Evolutionary conservation across 2,888 invertebrate genomes (phyloP).

Genomic region (Invenusta paracnida): DNA sequence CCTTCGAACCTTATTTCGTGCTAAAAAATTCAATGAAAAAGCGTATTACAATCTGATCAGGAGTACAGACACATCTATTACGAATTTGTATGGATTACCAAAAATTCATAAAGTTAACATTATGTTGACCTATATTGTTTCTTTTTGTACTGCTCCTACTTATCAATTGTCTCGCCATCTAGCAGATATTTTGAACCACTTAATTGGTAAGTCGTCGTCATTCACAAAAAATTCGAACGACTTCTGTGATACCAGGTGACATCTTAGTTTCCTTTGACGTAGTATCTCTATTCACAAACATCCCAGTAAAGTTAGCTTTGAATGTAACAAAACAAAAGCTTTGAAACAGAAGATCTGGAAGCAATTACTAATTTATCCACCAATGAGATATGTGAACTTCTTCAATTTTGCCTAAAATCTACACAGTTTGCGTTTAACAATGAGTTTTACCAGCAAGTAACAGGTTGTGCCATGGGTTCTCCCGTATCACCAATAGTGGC

Average conservation of each 20-base stretch:
- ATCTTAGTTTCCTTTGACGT: neutral
- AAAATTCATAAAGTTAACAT: neutral
- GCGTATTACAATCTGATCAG: neutral
- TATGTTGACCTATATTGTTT: neutral
- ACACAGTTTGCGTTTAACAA: neutral
- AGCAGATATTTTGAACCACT: neutral
- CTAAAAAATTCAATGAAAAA: slow-evolving; percentile 17
- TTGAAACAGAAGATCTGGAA: neutral
- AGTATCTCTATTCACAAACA: neutral
- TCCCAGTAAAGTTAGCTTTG: neutral
- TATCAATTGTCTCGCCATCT: neutral
- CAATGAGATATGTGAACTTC: neutral
- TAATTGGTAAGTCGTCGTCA: neutral
- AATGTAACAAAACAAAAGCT: neutral
- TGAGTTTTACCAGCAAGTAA: neutral
- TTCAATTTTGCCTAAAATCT: neutral
- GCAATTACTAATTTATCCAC: neutral
- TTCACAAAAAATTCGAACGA: neutral
- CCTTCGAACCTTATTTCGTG: neutral
- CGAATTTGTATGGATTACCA: neutral
- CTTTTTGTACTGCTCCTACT: neutral
- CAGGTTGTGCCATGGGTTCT: too few species aligned
- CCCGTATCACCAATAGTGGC: too few species aligned
- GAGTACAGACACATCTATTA: neutral
- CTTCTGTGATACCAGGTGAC: neutral